Base-by-base conservation (phyloP, 2,888 invertebrate genomes). In the Rotaria sp. region DNA sequence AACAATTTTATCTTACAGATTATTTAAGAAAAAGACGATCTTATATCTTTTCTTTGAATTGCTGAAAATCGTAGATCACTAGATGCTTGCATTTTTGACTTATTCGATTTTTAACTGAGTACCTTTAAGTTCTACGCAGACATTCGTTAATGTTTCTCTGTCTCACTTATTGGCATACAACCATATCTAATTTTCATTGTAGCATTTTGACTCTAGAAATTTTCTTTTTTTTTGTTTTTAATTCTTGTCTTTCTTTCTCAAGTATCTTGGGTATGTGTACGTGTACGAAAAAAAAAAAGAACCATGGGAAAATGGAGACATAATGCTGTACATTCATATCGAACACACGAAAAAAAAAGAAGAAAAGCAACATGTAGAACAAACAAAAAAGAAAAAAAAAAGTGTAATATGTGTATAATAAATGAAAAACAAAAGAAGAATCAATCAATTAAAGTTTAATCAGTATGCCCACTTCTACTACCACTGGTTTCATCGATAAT, bases 241-340 rank as follows among this genome's bases (percentile, higher is more conserved):
- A 52, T 7, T 4, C 24, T 24, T 24, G 5, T 52, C 52, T 21
- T 67, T 67, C 18, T 67, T 67, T 67, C 18, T 67, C 67, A 67
- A 67, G 35, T 15, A 67, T 67, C 67, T 21, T 30, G 35, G 18
- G 21, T 67, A 67, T 67, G 67, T 35, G 67, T 67, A 67, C 15
- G 67, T 67, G 15, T 67, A 18, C 35, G 21, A 35, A 35, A 67
- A 67, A n/a, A 13, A 18, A 15, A 67, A 67, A 67, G 52, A 52
- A 52, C 21, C 21, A 52, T 24, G 35, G 35, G 30, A 35, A 67
- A 35, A 35, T 67, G 21, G 5, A 67, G 67, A 35, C 67, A 38
- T 67, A 35, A 67, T 67, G 67, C 67, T 67, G 67, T 67, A 67
- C 67, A 67, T 67, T 67, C 18, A 67, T 5, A 67, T 67, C 67